Evolutionary conservation across 2,888 invertebrate genomes (phyloP).

Genomic region (Drosophila flavopinicola): DNA sequence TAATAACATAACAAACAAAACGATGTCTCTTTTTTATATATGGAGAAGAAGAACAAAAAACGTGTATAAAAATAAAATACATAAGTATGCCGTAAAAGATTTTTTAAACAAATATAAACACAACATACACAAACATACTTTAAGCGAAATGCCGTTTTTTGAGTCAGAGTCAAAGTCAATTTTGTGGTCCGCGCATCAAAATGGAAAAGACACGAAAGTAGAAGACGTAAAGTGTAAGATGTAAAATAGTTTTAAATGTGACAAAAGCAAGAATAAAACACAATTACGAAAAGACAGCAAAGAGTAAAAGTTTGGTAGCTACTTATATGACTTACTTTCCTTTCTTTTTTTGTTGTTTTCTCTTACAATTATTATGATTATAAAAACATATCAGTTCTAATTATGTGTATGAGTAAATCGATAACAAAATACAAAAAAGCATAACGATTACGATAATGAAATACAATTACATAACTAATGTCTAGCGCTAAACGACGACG

Average conservation of each 20-base stretch:
- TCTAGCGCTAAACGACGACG: slow-evolving; percentile 51
- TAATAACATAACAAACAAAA: slow-evolving; percentile 62
- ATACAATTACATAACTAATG: slow-evolving; percentile 42
- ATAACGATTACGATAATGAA: slow-evolving; percentile 51
- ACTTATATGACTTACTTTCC: slow-evolving; percentile 69
- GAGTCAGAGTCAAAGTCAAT: slow-evolving; percentile 64
- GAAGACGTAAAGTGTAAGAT: slow-evolving; percentile 27
- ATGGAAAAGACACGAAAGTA: slow-evolving; percentile 6
- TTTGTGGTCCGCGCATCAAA: slow-evolving; percentile 68
- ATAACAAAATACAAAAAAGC: slow-evolving; percentile 49
- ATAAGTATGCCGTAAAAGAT: slow-evolving; percentile 60
- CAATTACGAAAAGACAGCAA: slow-evolving; percentile 41
- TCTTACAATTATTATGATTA: slow-evolving; percentile 62
- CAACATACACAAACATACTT: slow-evolving; percentile 48
- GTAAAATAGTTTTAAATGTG: slow-evolving; percentile 49
- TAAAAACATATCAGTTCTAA: slow-evolving; percentile 79
- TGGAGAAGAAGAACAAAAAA: slow-evolving; percentile 36
- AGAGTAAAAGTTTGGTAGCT: slow-evolving; percentile 55
- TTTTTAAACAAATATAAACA: slow-evolving; percentile 58
- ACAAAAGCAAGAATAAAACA: slow-evolving; percentile 11
- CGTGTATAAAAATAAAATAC: slow-evolving; percentile 55
- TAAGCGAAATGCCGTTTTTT: slow-evolving; percentile 66
- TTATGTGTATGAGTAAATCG: slow-evolving; percentile 67
- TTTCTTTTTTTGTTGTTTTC: slow-evolving; percentile 53
- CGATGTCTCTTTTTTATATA: slow-evolving; percentile 61